Percentiles rank a stretch among this genome's conserved stretches.
Conservation (phyloP, 2,113 vertebrate species). For the Sialia sialis region DNA sequence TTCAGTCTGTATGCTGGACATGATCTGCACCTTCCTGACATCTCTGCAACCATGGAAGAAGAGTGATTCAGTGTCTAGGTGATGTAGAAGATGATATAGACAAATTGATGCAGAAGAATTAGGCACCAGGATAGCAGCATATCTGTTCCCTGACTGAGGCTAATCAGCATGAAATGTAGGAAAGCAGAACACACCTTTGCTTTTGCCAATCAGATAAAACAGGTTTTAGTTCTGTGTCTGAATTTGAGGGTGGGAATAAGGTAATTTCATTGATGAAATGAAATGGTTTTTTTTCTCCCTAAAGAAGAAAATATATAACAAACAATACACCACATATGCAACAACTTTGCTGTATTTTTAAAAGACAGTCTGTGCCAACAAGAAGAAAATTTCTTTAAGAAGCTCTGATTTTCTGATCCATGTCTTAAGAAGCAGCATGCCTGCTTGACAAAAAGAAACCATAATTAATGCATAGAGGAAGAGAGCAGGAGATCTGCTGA, state of each 20-base stretch:
- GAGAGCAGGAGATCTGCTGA: not conserved
- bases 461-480: not conserved
- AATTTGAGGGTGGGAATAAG: not conserved
- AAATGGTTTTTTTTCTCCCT: not conserved
- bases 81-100: not conserved
- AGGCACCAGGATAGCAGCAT: not conserved
- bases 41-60: not conserved
- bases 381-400: not conserved
- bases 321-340: not conserved
- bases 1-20: not conserved
- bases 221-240: not conserved
- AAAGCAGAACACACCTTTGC: not conserved
- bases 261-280: not conserved
- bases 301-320: not conserved
- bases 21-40: not conserved
- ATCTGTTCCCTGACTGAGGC: not conserved
- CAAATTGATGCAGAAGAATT: not conserved
- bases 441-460: not conserved
- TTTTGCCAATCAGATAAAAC: not conserved
- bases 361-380: not conserved
- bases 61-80: not conserved
- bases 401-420: not conserved
- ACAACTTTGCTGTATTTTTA: not conserved
- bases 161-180: rapidly evolving
- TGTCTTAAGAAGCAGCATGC: not conserved